phyloP scores from a whole-genome alignment of 2,888 invertebrate genomes.

The Drosophila colorata region DNA sequence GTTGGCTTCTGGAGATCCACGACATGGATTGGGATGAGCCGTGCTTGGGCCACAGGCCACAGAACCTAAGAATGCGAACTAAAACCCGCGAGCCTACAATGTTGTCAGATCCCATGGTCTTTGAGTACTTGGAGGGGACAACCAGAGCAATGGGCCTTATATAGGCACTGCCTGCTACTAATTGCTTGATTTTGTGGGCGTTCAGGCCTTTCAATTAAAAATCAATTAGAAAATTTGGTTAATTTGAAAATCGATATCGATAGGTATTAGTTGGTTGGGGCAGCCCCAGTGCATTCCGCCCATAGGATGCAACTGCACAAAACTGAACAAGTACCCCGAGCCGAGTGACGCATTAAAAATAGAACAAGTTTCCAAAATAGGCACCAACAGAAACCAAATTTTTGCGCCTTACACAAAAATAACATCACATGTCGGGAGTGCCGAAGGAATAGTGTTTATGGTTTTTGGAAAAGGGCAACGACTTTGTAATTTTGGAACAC shows the following conservation, averaged over 20 bases:
- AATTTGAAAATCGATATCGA: conserved; percentile 48
- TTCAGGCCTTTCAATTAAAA: conserved; percentile 57
- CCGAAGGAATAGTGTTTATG: conserved; percentile 49
- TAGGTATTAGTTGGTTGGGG: conserved; percentile 7
- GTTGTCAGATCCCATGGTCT: conserved; percentile 42
- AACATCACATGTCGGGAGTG: conserved; percentile 41
- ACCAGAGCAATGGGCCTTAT: conserved; percentile 12
- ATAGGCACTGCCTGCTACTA: conserved; percentile 16
- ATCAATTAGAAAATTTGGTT: conserved; percentile 38
- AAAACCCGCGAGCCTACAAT: conserved; percentile 36
- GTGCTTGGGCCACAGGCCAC: conserved; percentile 38
- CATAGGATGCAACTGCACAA: conserved; percentile 16
- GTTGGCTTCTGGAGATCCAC: conserved; percentile 13
- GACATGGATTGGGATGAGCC: not conserved
- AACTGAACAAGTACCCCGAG: conserved; percentile 17
- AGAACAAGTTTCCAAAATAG: conserved; percentile 53
- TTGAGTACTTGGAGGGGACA: conserved; percentile 9
- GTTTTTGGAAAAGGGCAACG: conserved; percentile 68
- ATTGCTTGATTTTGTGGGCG: conserved; percentile 61
- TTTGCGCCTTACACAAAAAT: conserved; percentile 66
- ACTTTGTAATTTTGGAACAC: conserved; percentile 44
- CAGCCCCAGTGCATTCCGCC: conserved; percentile 14
- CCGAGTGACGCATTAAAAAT: conserved; percentile 46
- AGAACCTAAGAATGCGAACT: conserved; percentile 18
- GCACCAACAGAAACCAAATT: conserved; percentile 38